Percentiles rank a stretch among this genome's conserved stretches.
These are phyloP conservation scores for Apoderus coryli DNA, from an alignment of 2,888 invertebrate genomes.

Conservation along the genomic window DNA sequence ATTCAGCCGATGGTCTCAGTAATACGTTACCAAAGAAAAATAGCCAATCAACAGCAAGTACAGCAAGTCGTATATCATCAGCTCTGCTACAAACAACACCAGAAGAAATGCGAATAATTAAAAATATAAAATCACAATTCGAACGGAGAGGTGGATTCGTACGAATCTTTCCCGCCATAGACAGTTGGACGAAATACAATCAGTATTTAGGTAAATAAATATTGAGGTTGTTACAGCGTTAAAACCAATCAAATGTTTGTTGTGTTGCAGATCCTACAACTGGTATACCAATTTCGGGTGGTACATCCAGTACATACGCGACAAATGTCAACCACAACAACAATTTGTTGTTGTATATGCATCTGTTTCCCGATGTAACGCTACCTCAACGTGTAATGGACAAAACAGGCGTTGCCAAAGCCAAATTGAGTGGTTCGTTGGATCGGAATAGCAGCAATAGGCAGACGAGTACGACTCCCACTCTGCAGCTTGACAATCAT, in stretches of 20 bases:
- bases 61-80: slow-evolving; percentile 22
- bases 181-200: slow-evolving; percentile 74
- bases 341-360: slow-evolving; percentile 60
- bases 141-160: slow-evolving; percentile 77
- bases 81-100: slow-evolving; percentile 39
- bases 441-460: slow-evolving; percentile 25
- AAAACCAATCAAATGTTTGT: neutral
- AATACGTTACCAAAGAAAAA: slow-evolving; percentile 28
- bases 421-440: slow-evolving; percentile 18
- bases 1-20: slow-evolving; percentile 54
- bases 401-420: slow-evolving; percentile 12
- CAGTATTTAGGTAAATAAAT: slow-evolving; percentile 61
- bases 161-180: slow-evolving; percentile 77
- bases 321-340: slow-evolving; percentile 55
- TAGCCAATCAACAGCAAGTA: slow-evolving; percentile 21
- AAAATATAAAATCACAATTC: slow-evolving; percentile 64
- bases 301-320: slow-evolving; percentile 39
- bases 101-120: slow-evolving; percentile 66
- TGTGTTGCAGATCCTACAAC: slow-evolving; percentile 46
- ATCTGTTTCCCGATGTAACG: slow-evolving; percentile 50
- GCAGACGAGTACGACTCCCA: no score
- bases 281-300: slow-evolving; percentile 57
- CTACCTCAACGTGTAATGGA: slow-evolving; percentile 16
- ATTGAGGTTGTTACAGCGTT: no score
- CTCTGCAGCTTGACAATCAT: slow-evolving; percentile 21